Conservation (phyloP, 1,140 invertebrate species). For the Mya arenaria region DNA sequence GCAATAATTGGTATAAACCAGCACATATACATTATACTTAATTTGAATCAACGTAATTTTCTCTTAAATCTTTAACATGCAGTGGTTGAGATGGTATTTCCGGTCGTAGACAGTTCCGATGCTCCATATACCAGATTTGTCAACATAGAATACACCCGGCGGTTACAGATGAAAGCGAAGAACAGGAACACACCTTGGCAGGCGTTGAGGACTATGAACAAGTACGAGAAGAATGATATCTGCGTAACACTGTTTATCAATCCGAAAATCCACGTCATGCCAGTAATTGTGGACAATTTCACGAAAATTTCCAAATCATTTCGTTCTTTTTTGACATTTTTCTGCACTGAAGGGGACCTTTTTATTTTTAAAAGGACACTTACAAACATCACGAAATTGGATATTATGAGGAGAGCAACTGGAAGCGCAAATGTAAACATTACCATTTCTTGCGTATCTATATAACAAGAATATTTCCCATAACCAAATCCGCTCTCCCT, state of each 20-base stretch:
- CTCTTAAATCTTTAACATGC: no score
- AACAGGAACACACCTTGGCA: slow-evolving; percentile 28
- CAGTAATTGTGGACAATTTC: slow-evolving; percentile 39
- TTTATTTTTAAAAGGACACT: slow-evolving; percentile 9
- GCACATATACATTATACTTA: no score
- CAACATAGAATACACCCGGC: slow-evolving; percentile 15
- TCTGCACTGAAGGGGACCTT: neutral
- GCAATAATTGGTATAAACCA: no score
- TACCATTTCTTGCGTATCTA: slow-evolving; percentile 6
- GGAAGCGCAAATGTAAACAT: slow-evolving; percentile 31
- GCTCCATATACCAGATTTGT: no score
- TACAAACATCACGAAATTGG: slow-evolving; percentile 30
- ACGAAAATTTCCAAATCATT: slow-evolving; percentile 38
- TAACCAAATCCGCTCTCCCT: slow-evolving; percentile 6
- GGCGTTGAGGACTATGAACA: slow-evolving; percentile 40
- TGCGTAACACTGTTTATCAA: slow-evolving; percentile 2
- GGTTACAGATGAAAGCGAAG: slow-evolving; percentile 30
- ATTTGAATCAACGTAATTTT: no score
- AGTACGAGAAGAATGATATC: neutral
- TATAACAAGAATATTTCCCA: slow-evolving; percentile 42
- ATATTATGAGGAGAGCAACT: neutral
- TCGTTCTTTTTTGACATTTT: slow-evolving; percentile 9
- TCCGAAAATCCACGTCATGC: slow-evolving; percentile 42
- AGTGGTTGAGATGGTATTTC: no score
- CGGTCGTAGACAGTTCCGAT: no score